Evolutionary conservation across 2,797 vertebrate species (phyloP), one percentile per base, ranked within the genome.

Genomic region (Necrosyrtes monachus): DNA sequence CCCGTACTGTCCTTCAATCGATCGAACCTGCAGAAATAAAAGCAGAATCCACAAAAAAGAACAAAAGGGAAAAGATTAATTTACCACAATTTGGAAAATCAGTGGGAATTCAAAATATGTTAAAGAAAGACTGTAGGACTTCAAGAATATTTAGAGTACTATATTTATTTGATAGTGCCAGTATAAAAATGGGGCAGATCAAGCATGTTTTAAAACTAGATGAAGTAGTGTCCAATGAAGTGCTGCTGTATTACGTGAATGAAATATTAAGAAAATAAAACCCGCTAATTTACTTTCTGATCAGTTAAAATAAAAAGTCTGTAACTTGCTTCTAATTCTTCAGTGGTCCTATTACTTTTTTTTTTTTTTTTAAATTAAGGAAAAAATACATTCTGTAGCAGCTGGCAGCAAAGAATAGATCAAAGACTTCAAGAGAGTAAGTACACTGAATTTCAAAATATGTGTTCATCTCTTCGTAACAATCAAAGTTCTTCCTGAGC

Each of bases 1-100:
- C 72, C 99, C 99, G 8, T 99, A 99, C 94, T 99, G 99, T 48
- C 99, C 99, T 98, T 99, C 99, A n/a, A 99, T 99, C 1, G 99
- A 99, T 46, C 99, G 98, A 96, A 99, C 98, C 99, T 99, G 84
- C 45, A 95, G 50, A 62, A 82, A 72, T 15, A 60, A 79, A 94
- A 57, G 41, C 11, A 56, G 14, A 57, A 75, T 9, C 25, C 87
- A 62, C 28, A 73, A 59, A 69, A 75, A 62, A 74, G 11, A n/a
- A 67, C 2, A 30, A 41, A 48, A 73, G 10, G 24, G 3, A 64
- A 72, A 68, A 79, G n/a, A 88, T 19, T 35, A 17, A 75, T 73
- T 79, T 62, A 53, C 5, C 45, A 37, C 2, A 18, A 10, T 28
- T 48, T 74, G 31, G 50, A 87, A 57, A 76, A 59, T 3, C 7